A percentile compares a stretch with the other conserved stretches of the same genome.
Evolutionary conservation across 53 echinoderm and acorn worm genomes (phyloP).

Genomic region (Holothuria scabra): DNA sequence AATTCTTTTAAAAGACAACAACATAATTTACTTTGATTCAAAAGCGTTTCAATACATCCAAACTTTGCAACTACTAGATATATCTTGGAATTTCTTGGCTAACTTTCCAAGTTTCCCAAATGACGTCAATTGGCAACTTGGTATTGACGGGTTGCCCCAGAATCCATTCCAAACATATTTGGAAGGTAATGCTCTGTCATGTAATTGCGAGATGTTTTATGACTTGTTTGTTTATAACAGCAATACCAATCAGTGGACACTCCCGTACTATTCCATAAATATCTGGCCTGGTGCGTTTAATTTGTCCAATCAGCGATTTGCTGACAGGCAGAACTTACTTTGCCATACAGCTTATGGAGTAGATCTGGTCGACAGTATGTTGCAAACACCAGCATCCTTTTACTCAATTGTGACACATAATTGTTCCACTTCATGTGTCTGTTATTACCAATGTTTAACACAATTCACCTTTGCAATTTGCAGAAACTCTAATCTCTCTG

Average conservation of each 20-base stretch:
- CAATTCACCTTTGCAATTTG: neutral
- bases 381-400: neutral
- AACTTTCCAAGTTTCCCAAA: slow-evolving; percentile 2
- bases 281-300: slow-evolving; percentile 25
- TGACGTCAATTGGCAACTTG: slow-evolving; percentile 23
- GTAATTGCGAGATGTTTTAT: slow-evolving; percentile 28
- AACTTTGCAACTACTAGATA: neutral
- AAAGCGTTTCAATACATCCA: neutral
- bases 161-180: slow-evolving; percentile 9
- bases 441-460: neutral
- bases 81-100: neutral
- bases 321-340: neutral
- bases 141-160: neutral
- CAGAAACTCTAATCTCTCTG: neutral
- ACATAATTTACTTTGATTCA: neutral
- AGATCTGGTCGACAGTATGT: neutral
- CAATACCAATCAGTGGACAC: neutral
- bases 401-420: neutral
- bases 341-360: neutral
- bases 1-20: neutral
- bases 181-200: neutral
- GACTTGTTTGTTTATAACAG: neutral
- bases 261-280: neutral
- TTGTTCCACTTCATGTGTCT: neutral
- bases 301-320: slow-evolving; percentile 21